Percentiles rank a stretch among this genome's conserved stretches.
Evolutionary conservation across 2,888 invertebrate species (phyloP).

Genomic region (Alentia gelatinosa): DNA sequence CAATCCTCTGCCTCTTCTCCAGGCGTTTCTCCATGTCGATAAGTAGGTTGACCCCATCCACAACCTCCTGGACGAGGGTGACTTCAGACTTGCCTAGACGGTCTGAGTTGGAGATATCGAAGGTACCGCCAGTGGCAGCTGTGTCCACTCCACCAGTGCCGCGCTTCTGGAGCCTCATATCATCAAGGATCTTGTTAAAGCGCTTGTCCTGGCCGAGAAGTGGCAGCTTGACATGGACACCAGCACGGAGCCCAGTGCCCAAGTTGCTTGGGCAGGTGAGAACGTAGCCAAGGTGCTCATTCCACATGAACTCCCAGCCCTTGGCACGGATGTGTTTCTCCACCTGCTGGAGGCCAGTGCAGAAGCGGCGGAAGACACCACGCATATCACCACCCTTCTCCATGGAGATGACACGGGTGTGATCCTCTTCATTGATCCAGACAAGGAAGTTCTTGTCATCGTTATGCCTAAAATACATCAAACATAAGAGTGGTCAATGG

Average conservation of each 20-base stretch:
- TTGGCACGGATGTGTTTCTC: conserved; percentile 44
- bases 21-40: conserved; percentile 57
- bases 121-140: conserved; percentile 58
- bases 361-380: conserved; percentile 67
- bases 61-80: conserved; percentile 37
- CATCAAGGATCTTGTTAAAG: conserved; percentile 49
- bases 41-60: conserved; percentile 52
- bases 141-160: conserved; percentile 60
- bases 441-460: conserved; percentile 64
- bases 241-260: conserved; percentile 90
- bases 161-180: conserved; percentile 56
- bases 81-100: conserved; percentile 61
- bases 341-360: conserved; percentile 65
- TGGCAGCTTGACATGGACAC: conserved; percentile 77
- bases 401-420: conserved; percentile 65
- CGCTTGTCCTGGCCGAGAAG: conserved; percentile 35
- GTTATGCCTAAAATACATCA: conserved; percentile 57
- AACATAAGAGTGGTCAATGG: too few relatives aligned
- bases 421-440: conserved; percentile 65
- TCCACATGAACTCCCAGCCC: conserved; percentile 62
- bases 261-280: conserved; percentile 62
- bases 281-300: conserved; percentile 61
- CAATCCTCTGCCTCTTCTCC: conserved; percentile 50
- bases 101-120: conserved; percentile 61
- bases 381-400: conserved; percentile 64